These are phyloP conservation scores for Saturnia japonica DNA, from an alignment of 2,888 invertebrate species.

Conservation along the genomic window DNA sequence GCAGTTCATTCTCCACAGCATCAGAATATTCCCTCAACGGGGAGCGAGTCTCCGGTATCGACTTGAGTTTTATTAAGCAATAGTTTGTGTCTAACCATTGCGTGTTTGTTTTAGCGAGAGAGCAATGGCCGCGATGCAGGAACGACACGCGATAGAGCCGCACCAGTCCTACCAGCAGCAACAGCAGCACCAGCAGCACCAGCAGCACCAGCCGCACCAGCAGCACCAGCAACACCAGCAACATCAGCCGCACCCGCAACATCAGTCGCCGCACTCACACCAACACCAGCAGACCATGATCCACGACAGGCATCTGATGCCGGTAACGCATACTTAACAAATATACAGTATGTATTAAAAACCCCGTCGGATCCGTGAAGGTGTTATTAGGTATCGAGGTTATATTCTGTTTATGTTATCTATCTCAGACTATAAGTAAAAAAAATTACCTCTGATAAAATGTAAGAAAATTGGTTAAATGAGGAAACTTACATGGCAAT, in stretches of 20 bases:
- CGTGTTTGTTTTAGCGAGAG: slow-evolving; percentile 45
- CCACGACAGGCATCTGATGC: slow-evolving; percentile 55
- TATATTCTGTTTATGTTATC: too few species aligned
- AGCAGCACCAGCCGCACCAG: slow-evolving; percentile 48
- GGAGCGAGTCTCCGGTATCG: too few species aligned
- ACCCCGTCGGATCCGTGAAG: too few species aligned
- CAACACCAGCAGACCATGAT: slow-evolving; percentile 53
- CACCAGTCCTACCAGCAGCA: slow-evolving; percentile 57
- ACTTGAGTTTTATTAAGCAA: too few species aligned
- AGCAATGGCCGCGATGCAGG: slow-evolving; percentile 63
- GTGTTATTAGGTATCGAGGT: too few species aligned
- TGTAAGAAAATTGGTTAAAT: too few species aligned
- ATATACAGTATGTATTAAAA: too few species aligned
- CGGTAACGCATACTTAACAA: slow-evolving; percentile 18
- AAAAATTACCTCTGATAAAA: too few species aligned
- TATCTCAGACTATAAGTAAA: too few species aligned
- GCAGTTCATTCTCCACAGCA: too few species aligned
- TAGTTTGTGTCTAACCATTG: not conserved
- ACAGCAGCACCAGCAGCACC: slow-evolving; percentile 55
- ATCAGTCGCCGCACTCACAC: slow-evolving; percentile 46
- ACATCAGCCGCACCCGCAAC: slow-evolving; percentile 53
- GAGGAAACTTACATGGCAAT: too few species aligned
- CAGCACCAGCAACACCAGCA: slow-evolving; percentile 51
- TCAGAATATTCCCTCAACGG: too few species aligned
- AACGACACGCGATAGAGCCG: slow-evolving; percentile 64